phyloP scores from a whole-genome alignment of 2,888 invertebrate genomes.

The Caenorhabditis drosophilae region DNA sequence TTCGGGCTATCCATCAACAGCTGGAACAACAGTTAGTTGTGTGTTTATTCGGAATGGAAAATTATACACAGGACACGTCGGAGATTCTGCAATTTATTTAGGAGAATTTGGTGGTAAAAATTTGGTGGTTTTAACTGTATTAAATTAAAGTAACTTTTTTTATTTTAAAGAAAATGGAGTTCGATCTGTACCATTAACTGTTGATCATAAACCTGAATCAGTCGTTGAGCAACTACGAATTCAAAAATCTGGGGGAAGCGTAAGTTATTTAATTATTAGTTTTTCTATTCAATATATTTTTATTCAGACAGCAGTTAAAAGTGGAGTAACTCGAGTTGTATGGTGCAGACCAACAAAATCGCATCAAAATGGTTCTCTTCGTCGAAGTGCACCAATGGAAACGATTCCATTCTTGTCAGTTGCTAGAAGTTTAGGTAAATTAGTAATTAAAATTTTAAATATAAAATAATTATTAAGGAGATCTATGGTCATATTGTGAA shows the following conservation, averaged over 20 bases:
- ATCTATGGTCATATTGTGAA: constrained; percentile 96
- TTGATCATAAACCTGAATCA: constrained; percentile 94
- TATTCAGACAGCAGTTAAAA: constrained; percentile 74
- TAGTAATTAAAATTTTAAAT: no score
- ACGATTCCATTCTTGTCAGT: constrained; percentile 95
- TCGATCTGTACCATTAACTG: constrained; percentile 75
- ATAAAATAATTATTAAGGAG: no score
- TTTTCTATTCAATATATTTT: background rate
- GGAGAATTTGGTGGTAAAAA: constrained; percentile 72
- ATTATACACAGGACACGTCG: constrained; percentile 95
- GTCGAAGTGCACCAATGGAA: constrained; percentile 87
- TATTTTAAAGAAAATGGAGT: constrained; percentile 14
- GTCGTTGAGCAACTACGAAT: constrained; percentile 84
- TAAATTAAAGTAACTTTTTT: no score
- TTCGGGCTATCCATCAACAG: constrained; percentile 91
- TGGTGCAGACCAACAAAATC: constrained; percentile 91
- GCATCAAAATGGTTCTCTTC: constrained; percentile 81
- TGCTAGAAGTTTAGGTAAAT: constrained; percentile 87
- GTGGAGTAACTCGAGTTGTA: constrained; percentile 91
- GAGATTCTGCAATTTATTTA: constrained; percentile 93
- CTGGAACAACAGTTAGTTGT: constrained; percentile 94
- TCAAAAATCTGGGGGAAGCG: constrained; percentile 71
- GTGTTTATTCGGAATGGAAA: constrained; percentile 89
- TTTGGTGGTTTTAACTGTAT: background rate
- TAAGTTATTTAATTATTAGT: constrained; percentile 11